Base-by-base conservation (phyloP, 2,888 invertebrate species). In the Cataglyphis cursor region DNA sequence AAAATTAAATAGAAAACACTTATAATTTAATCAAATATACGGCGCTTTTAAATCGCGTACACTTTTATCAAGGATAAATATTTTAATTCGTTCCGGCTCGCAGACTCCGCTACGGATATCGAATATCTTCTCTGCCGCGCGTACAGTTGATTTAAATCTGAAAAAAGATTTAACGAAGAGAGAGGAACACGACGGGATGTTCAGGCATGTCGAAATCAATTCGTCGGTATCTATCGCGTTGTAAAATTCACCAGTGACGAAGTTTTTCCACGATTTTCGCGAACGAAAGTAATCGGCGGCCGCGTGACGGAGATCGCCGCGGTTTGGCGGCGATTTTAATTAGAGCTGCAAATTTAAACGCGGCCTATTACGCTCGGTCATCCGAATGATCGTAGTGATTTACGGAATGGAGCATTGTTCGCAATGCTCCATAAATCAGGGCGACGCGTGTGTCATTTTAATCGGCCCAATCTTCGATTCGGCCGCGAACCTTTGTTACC, bases 401-500 rank as follows among this genome's bases (percentile, higher is more conserved):
- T 72, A 76, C 28, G 51, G 3, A 28, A 66, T 66, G 5, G 59
- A 12, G 12, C 31, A 15, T 35, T 35, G 74, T 54, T 9, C 24
- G 62, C 21, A 48, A 66, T 73, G n/a, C 59, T 80, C 61, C 38
- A 54, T 62, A 51, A 80, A 59, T 68, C 44, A 24, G 28, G 28
- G 24, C n/a, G 35, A n/a, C 48, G 38, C 35, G 74, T n/a, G 51
- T 35, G 24, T 38, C 24, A 15, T 78, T 82, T 86, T 75, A 70
- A 86, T 85, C 82, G 70, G 31, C 44, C 62, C 18, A 54, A 74
- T 83, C 65, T 64, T 12, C 6, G 59, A 64, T 57, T 72, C 54
- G 8, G 5, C 35, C 74, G 54, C 62, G 48, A 86, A 95, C 95
- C 18, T 28, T 88, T 31, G 44, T 75, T 95, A 98, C 98, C 98